phyloP scores from a whole-genome alignment of 2,888 invertebrate genomes.

The Dicyrtomina minuta region DNA sequence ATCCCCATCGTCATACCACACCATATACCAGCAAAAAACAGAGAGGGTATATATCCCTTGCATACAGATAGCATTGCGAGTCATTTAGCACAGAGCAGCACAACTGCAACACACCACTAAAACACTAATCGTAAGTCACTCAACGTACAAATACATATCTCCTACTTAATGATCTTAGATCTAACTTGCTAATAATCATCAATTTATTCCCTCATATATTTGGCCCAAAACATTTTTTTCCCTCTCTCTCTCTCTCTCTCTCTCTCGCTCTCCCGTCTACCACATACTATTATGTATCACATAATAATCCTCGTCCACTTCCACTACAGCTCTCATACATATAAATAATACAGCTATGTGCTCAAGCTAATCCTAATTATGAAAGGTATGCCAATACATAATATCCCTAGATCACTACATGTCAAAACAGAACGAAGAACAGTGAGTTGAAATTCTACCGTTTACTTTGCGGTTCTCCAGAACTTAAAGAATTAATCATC shows the following conservation, averaged over 20 bases:
- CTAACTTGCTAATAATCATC: background rate
- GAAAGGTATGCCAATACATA: too few species aligned
- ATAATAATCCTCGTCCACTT: too few species aligned
- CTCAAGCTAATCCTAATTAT: too few species aligned
- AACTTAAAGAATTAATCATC: constrained; percentile 20
- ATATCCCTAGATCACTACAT: too few species aligned
- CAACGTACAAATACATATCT: background rate
- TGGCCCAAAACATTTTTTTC: background rate
- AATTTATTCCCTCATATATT: constrained; percentile 1
- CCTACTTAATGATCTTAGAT: too few species aligned
- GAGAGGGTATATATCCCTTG: background rate
- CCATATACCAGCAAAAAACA: background rate
- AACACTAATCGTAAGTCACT: background rate
- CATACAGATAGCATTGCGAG: background rate
- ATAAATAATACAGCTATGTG: too few species aligned
- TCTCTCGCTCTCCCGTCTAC: background rate
- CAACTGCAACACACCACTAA: background rate
- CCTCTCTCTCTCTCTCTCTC: background rate
- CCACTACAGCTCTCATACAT: too few species aligned
- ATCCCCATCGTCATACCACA: background rate
- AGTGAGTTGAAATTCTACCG: constrained; percentile 16
- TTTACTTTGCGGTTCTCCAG: constrained; percentile 24
- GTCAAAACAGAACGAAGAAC: too few species aligned
- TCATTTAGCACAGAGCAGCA: background rate
- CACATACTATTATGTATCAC: too few species aligned